Evolutionary conservation across 2,888 invertebrate genomes (phyloP), one percentile per base, ranked within the genome.

Genomic region (Eupithecia subumbrata): DNA sequence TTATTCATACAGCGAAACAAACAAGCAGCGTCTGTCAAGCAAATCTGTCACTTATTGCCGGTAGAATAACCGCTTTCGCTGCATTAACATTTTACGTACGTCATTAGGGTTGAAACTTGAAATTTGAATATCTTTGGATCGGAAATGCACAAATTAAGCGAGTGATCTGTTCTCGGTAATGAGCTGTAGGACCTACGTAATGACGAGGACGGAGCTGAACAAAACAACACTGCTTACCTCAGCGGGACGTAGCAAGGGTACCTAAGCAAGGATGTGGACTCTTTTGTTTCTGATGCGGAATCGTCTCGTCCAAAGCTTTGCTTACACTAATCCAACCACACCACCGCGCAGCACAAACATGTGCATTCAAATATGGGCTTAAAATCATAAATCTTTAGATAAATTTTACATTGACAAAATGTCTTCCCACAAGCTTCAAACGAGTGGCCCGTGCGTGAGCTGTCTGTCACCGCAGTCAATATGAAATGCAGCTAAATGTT

Each of bases 131-230:
- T 95, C 94, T 90, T 90, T 89, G 88, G 92, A 94, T 94, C 94
- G 94, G 94, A 95, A 94, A 94, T 94, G 94, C 93, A 93, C 93
- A 94, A 94, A 94, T 95, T 95, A 94, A 94, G 92, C 93, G 91
- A 89, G 92, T 94, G 94, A 93, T 94, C 93, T 92, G 92, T 92
- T 89, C 89, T 88, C 88, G 87, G 93, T 94, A 94, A 94, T 94
- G 94, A 94, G 94, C 91, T 90, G 91, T 90, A 87, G 89, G 92
- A 91, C 40, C 68, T 89, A 89, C 90, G 92, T 94, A 94, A 94
- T 94, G 94, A 94, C 89, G 93, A 85, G 87, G 88, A 86, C 88
- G 68, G 22, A 71, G 67, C 69, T 52, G 90, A 93, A 92, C 92
- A 94, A 94, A 94, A 94, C 93, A 91, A 94, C 91, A 89, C 90